phyloP scores from a whole-genome alignment of 2,113 vertebrate genomes.

The Centrocercus urophasianus region DNA sequence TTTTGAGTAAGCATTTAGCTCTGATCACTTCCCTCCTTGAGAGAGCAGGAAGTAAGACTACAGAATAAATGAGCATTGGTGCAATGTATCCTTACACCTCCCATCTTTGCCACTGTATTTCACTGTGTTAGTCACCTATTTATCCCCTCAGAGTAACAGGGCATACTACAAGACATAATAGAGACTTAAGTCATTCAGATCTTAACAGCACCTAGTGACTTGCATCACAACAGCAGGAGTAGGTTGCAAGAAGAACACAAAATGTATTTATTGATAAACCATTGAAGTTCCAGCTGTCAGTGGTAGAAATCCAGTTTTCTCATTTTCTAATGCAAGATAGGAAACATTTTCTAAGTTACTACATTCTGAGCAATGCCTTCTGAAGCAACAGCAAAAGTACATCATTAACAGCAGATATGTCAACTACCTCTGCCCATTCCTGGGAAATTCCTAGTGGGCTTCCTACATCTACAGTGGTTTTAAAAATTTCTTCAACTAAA shows the following conservation, averaged over 20 bases:
- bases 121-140: not conserved
- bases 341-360: not conserved
- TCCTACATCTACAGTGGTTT: slow-evolving; percentile 8
- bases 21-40: not conserved
- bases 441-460: not conserved
- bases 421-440: not conserved
- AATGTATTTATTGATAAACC: not conserved
- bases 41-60: not conserved
- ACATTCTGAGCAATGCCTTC: not conserved
- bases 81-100: not conserved
- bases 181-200: not conserved
- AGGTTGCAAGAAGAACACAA: not conserved
- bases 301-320: not conserved
- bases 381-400: not conserved
- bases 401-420: not conserved
- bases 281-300: not conserved
- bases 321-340: not conserved
- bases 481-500: slow-evolving; percentile 20
- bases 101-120: not conserved
- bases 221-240: not conserved
- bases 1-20: not conserved
- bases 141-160: not conserved
- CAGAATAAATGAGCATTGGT: not conserved
- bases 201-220: not conserved
- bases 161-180: not conserved